Evolutionary conservation across 2,113 vertebrate species (phyloP).

Genomic region (Mesembrinibis cayennensis): DNA sequence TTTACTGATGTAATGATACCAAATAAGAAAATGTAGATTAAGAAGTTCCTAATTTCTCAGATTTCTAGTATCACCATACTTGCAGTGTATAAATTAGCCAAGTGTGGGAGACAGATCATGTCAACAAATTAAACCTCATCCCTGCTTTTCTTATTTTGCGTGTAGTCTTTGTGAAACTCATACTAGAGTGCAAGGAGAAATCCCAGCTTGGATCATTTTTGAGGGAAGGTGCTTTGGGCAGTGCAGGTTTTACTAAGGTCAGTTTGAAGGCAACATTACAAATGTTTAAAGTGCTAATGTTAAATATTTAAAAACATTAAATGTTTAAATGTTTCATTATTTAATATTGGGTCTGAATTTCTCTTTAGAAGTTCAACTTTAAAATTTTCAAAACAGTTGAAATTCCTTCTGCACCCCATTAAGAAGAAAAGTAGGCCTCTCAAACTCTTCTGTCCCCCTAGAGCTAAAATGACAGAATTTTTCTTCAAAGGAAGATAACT

Average conservation of each 20-base stretch:
- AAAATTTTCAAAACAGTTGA: background rate
- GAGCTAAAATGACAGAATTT: background rate
- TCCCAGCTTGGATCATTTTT: constrained; percentile 14
- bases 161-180: background rate
- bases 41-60: background rate
- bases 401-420: background rate
- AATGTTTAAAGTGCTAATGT: background rate
- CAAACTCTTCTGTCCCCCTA: background rate
- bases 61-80: background rate
- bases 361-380: constrained; percentile 18
- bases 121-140: background rate
- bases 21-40: background rate
- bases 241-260: background rate
- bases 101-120: background rate
- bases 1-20: background rate
- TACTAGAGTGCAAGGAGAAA: background rate
- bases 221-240: background rate
- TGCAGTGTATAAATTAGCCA: background rate
- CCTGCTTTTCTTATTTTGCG: background rate
- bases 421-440: background rate
- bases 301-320: background rate
- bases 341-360: background rate
- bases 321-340: background rate
- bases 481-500: background rate
- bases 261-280: background rate